phyloP scores from a whole-genome alignment of 2,797 vertebrate species.

The Rhinogobio ventralis region DNA sequence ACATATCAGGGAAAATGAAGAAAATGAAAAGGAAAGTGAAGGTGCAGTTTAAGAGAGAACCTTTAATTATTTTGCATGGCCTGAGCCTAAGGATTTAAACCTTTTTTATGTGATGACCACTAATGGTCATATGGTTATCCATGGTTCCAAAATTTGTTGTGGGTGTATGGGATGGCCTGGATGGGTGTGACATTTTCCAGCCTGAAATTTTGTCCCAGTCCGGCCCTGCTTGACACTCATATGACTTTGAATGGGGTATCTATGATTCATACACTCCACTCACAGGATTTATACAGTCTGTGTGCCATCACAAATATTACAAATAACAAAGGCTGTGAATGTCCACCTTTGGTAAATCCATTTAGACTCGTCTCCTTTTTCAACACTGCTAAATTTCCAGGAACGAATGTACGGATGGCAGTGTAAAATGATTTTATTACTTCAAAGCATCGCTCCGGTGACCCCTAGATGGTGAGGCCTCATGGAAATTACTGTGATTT shows the following conservation, averaged over 20 bases:
- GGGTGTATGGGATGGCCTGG: no score
- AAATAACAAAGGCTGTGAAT: not conserved
- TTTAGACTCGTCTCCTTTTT: not conserved
- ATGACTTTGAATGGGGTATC: not conserved
- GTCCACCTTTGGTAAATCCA: not conserved
- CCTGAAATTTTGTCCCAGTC: no score
- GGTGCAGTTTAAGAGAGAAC: no score
- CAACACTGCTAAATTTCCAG: not conserved
- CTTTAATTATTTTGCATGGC: no score
- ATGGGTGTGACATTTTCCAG: no score
- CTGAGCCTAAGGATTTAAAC: no score
- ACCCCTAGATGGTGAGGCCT: slow-evolving; percentile 5
- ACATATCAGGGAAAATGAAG: no score
- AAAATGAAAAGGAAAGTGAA: no score
- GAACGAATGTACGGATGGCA: slow-evolving; percentile 5
- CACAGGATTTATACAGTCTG: not conserved
- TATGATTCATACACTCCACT: not conserved
- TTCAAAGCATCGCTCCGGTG: not conserved
- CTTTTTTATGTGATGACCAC: no score
- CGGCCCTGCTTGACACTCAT: not conserved
- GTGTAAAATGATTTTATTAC: slow-evolving; percentile 28
- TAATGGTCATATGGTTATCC: no score
- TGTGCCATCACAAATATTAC: not conserved
- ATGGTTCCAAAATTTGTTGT: no score
- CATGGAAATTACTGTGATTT: slow-evolving; percentile 35